Evolutionary conservation across 2,888 invertebrate species (phyloP).

Genomic region (Mayetiola destructor): DNA sequence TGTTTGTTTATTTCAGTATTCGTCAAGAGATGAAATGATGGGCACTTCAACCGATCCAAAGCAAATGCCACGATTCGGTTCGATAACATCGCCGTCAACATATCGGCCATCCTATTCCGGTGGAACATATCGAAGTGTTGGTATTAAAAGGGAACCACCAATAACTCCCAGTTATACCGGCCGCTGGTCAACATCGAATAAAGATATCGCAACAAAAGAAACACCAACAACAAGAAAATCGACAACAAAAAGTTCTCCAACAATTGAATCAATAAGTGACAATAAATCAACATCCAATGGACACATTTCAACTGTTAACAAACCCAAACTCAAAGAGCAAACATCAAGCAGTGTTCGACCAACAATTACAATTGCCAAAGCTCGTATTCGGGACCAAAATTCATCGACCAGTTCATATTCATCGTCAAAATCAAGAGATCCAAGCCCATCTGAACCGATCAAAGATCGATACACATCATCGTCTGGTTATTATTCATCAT

Average conservation of each 20-base stretch:
- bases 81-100: conserved; percentile 29
- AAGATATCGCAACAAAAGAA: not conserved
- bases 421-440: conserved; percentile 17
- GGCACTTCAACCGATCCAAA: conserved; percentile 17
- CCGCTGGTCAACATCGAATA: conserved; percentile 25
- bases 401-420: conserved; percentile 21
- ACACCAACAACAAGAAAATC: not conserved
- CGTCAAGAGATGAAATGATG: conserved; percentile 27
- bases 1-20: conserved; percentile 25
- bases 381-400: conserved; percentile 20
- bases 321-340: not conserved
- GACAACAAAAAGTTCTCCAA: not conserved
- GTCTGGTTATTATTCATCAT: not conserved
- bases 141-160: conserved; percentile 28
- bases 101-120: conserved; percentile 35
- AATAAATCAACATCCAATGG: not conserved
- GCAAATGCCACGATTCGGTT: conserved; percentile 19
- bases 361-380: conserved; percentile 24
- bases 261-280: not conserved
- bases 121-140: conserved; percentile 30
- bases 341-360: not conserved
- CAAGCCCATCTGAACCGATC: conserved; percentile 19
- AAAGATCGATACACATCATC: conserved; percentile 19
- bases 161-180: conserved; percentile 26
- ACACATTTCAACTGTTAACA: not conserved